phyloP scores from a whole-genome alignment of 2,113 vertebrate genomes.

The Pomatorhinus ruficollis region DNA sequence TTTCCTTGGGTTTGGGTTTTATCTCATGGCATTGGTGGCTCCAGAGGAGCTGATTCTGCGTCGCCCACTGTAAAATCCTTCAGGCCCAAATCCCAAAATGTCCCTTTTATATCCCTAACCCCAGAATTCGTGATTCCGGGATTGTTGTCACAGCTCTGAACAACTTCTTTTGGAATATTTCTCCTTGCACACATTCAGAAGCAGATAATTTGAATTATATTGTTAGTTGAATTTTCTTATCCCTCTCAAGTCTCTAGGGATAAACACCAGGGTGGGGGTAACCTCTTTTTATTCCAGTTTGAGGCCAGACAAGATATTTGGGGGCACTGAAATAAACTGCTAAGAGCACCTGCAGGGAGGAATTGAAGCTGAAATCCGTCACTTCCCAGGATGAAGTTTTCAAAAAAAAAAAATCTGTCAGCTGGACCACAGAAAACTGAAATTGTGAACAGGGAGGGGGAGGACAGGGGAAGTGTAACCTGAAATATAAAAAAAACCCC shows the following conservation, averaged over 20 bases:
- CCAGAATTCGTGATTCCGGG: not conserved
- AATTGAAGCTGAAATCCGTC: not conserved
- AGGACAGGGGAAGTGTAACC: not conserved
- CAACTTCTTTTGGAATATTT: not conserved
- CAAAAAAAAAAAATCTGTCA: not conserved
- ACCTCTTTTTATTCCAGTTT: not conserved
- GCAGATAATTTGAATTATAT: not conserved
- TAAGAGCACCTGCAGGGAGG: not conserved
- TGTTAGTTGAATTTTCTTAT: not conserved
- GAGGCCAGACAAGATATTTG: not conserved
- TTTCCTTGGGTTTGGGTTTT: not conserved
- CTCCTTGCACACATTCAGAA: not conserved
- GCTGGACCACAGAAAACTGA: not conserved
- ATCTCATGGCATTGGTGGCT: not conserved
- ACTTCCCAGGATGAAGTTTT: not conserved
- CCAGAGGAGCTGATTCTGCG: not conserved
- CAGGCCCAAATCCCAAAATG: not conserved
- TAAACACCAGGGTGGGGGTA: not conserved
- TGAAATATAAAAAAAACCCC: not conserved
- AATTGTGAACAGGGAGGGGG: not conserved
- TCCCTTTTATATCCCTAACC: not conserved
- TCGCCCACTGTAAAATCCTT: rapidly evolving
- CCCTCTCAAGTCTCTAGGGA: not conserved
- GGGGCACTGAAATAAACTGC: not conserved
- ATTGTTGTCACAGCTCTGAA: not conserved